Conservation (phyloP, 2,113 vertebrate species). For the Pteronura brasiliensis region DNA sequence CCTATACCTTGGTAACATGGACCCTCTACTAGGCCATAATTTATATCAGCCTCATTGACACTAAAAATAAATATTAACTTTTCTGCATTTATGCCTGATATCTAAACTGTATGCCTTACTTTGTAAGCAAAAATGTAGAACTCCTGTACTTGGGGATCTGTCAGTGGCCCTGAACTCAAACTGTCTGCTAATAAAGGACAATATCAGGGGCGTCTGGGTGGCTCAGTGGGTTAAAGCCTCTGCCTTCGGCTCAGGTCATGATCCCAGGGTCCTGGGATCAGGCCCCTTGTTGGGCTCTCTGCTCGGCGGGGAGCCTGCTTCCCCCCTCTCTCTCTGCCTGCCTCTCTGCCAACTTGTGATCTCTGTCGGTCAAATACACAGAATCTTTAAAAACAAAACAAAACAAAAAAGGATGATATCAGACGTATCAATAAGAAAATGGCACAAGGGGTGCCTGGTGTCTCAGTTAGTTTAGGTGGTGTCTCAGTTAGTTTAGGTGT, state of each 20-base stretch:
- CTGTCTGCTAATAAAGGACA: not conserved
- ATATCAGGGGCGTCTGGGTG: too few relatives aligned
- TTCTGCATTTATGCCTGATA: not conserved
- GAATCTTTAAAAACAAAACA: too few relatives aligned
- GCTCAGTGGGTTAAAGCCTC: too few relatives aligned
- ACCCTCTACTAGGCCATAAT: not conserved
- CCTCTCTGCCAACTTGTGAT: too few relatives aligned
- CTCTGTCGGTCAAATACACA: too few relatives aligned
- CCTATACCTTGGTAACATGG: not conserved
- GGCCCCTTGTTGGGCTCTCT: too few relatives aligned
- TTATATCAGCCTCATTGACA: not conserved
- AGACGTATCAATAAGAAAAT: not conserved
- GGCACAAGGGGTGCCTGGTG: not conserved
- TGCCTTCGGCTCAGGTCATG: too few relatives aligned
- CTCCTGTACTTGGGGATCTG: not conserved
- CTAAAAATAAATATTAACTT: conserved; percentile 7
- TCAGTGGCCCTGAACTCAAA: not conserved
- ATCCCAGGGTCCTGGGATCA: too few relatives aligned
- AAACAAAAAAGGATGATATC: not conserved
- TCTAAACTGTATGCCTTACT: not conserved
- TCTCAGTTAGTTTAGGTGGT: not conserved
- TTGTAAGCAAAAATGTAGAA: not conserved
- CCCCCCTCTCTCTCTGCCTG: too few relatives aligned
- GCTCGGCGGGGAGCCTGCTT: too few relatives aligned
- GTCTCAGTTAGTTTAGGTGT: not conserved